Base-by-base conservation (phyloP, 2,888 invertebrate genomes). In the Pristionchus mayeri region DNA sequence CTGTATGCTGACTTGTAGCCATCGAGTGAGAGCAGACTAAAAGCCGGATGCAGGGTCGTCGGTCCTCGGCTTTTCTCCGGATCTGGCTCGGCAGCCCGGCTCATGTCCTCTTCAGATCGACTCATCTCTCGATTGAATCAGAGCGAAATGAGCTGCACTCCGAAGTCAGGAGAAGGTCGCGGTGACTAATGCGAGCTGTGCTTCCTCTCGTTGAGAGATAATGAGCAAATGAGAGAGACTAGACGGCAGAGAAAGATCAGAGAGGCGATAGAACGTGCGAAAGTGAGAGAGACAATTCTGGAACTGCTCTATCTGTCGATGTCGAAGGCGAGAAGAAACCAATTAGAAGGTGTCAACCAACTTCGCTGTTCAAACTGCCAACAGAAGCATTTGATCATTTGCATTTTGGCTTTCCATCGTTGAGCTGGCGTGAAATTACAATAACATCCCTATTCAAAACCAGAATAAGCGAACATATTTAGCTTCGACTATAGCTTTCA, bases 1-100 rank as follows among this genome's bases (percentile, higher is more conserved):
- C 76, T 78, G 76, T 78, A 78, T 11, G 76, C 76, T 6, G 76
- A 78, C 50, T 78, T 4, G 30, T 78, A 78, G 0, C 76, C 76
- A 30, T 78, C 76, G 21, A 78, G 48, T 4, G 76, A 78, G 30
- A 78, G 76, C 24, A 78, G 21, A 50, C 76, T 78, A 16, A 71
- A 71, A 0, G 71, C 71, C 24, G 71, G 71, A 24, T 40, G 24
- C 11, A 6, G 44, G 71, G 71, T 37, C 9, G 71, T 40, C 24
- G 44, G 24, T 18, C 21, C 37, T 71, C 13, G 40, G n/a, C n/a
- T n/a, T n/a, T n/a, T n/a, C n/a, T n/a, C 71, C 40, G 71, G 71
- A 9, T n/a, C 40, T 11, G 40, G 44, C 24, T 21, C n/a, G 3
- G 57, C 11, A 21, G 11, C 37, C 44, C 40, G 21, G 71, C 40